Percentiles rank a stretch among this genome's conserved stretches.
These are phyloP conservation scores for Dryobotodes eremita DNA, from an alignment of 2,888 invertebrate genomes.

Conservation along the genomic window DNA sequence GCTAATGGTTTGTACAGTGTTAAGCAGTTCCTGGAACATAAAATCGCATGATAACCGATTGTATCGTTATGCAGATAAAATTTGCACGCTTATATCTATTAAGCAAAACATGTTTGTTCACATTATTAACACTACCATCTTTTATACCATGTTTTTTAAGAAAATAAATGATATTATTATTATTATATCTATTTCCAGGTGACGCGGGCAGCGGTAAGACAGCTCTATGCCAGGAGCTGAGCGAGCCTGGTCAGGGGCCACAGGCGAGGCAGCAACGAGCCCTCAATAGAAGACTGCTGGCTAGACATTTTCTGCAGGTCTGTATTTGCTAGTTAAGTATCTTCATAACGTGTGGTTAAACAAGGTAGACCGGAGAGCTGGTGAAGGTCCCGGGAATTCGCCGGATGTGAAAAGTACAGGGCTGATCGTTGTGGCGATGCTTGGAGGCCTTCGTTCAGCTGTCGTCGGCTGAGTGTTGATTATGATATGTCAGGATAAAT, in stretches of 20 bases:
- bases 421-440: background rate
- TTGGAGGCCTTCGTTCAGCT: no score
- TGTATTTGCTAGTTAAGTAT: slow-evolving; percentile 2
- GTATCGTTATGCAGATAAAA: no score
- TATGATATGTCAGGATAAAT: background rate
- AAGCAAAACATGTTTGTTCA: no score
- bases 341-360: background rate
- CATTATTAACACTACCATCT: no score
- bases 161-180: no score
- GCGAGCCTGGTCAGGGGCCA: slow-evolving; percentile 93
- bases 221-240: slow-evolving; percentile 95
- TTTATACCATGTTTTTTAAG: no score
- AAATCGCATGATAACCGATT: no score
- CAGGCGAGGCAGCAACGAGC: slow-evolving; percentile 93
- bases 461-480: background rate
- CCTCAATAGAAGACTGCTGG: slow-evolving; percentile 94
- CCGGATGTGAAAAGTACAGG: background rate
- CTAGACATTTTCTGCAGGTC: slow-evolving; percentile 96
- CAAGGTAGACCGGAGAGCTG: background rate
- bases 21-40: no score
- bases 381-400: background rate
- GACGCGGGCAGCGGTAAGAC: slow-evolving; percentile 99
- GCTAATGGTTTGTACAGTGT: no score
- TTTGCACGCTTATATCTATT: no score
- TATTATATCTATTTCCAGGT: slow-evolving; percentile 81